A percentile compares a stretch with the other conserved stretches of the same genome.
Evolutionary conservation across 2,888 invertebrate species (phyloP).

Genomic region (Conus canariensis): DNA sequence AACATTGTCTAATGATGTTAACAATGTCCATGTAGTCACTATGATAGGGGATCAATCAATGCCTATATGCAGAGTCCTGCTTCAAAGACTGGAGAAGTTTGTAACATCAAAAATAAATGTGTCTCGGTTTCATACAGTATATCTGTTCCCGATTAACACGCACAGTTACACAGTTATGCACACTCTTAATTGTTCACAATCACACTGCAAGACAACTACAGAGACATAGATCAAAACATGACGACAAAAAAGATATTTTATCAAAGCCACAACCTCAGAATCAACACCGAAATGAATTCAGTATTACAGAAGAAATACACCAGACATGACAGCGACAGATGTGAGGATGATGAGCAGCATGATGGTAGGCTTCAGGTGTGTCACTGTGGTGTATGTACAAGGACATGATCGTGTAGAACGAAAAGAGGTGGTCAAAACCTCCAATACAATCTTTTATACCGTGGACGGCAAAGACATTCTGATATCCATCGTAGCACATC

Average conservation of each 20-base stretch:
- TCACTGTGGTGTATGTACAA: conserved; percentile 5
- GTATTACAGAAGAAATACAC: background rate
- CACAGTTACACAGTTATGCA: no score
- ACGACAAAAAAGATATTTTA: background rate
- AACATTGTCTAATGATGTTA: no score
- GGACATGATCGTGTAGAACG: background rate
- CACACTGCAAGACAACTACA: conserved; percentile 1
- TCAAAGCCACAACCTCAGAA: conserved; percentile 25
- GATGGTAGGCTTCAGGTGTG: background rate
- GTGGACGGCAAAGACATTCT: conserved; percentile 19
- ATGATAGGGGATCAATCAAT: no score
- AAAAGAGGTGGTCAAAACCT: background rate
- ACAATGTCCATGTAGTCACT: no score
- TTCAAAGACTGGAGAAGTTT: no score
- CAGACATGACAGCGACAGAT: background rate
- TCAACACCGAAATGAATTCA: background rate
- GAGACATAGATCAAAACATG: background rate
- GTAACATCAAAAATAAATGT: no score
- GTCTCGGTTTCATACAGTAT: no score
- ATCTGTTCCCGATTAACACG: no score
- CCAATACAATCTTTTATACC: background rate
- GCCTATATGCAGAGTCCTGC: no score
- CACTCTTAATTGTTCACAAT: no score
- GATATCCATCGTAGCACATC: background rate
- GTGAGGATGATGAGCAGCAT: background rate